These are phyloP conservation scores for Elgonia sp. DNA, from an alignment of 2,888 invertebrate genomes.

Conservation along the genomic window DNA sequence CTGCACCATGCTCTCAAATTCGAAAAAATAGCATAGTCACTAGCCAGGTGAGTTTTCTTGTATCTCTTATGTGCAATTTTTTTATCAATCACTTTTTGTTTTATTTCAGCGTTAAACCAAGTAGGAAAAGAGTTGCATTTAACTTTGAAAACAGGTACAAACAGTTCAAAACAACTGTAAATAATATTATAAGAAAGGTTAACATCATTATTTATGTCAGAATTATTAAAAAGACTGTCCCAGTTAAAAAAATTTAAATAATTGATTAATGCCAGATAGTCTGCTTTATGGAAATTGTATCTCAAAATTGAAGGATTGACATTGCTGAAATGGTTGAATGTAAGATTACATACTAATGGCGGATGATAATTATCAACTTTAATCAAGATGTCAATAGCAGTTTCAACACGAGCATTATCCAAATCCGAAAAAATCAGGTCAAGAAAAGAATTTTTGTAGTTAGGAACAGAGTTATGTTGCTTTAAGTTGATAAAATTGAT, in stretches of 20 bases:
- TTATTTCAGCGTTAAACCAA: slow-evolving; percentile 16
- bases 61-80: too few relatives aligned
- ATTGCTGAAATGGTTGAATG: background rate
- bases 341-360: background rate
- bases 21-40: slow-evolving; percentile 15
- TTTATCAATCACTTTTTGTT: slow-evolving; percentile 14
- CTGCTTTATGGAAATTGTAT: slow-evolving; percentile 18
- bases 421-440: slow-evolving; percentile 36
- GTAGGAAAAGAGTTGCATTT: background rate
- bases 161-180: background rate
- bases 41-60: slow-evolving; percentile 2
- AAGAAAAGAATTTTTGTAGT: slow-evolving; percentile 30
- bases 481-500: slow-evolving; percentile 17
- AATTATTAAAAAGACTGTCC: too few relatives aligned
- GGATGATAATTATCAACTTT: slow-evolving; percentile 31
- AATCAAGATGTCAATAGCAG: slow-evolving; percentile 22
- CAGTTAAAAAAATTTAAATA: too few relatives aligned
- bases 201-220: too few relatives aligned
- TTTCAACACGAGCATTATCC: background rate
- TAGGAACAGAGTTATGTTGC: slow-evolving; percentile 20
- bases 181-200: background rate
- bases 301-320: background rate
- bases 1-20: background rate
- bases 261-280: too few relatives aligned
- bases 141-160: background rate